These are phyloP conservation scores for Gryllus bimaculatus DNA, from an alignment of 1,140 invertebrate species.

Conservation along the genomic window DNA sequence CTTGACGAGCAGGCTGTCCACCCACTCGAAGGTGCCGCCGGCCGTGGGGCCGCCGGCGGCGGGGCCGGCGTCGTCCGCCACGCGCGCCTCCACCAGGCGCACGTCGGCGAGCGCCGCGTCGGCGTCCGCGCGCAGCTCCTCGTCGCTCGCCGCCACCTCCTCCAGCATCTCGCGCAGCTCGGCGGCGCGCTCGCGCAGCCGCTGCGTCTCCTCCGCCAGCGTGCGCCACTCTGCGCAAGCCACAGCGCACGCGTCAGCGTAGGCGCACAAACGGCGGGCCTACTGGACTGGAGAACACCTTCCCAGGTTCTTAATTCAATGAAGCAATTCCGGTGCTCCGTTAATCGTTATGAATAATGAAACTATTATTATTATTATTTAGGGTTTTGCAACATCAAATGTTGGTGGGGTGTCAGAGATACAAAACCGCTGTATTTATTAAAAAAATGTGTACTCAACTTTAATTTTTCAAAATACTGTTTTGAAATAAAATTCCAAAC, in stretches of 20 bases:
- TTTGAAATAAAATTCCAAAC: too few species aligned
- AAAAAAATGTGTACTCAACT: too few species aligned
- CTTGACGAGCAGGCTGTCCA: slow-evolving; percentile 88
- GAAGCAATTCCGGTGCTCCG: too few species aligned
- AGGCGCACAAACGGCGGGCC: too few species aligned
- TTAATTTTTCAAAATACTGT: too few species aligned
- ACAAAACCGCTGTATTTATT: too few species aligned
- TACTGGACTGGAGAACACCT: too few species aligned
- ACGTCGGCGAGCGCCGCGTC: not conserved
- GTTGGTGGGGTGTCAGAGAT: too few species aligned
- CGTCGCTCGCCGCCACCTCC: not conserved
- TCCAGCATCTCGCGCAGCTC: not conserved
- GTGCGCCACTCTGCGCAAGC: not conserved
- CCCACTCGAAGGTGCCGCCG: slow-evolving; percentile 93
- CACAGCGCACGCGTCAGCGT: not conserved
- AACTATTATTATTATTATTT: too few species aligned
- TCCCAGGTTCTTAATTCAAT: too few species aligned
- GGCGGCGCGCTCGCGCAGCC: not conserved
- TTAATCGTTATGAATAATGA: too few species aligned
- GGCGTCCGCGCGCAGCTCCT: not conserved
- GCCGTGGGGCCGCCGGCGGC: slow-evolving; percentile 29
- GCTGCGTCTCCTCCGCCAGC: not conserved
- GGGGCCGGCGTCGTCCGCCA: not conserved
- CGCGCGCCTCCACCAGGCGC: not conserved
- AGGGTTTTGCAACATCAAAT: too few species aligned